Conservation (phyloP, 2,113 vertebrate genomes). For the Condylura cristata region DNA sequence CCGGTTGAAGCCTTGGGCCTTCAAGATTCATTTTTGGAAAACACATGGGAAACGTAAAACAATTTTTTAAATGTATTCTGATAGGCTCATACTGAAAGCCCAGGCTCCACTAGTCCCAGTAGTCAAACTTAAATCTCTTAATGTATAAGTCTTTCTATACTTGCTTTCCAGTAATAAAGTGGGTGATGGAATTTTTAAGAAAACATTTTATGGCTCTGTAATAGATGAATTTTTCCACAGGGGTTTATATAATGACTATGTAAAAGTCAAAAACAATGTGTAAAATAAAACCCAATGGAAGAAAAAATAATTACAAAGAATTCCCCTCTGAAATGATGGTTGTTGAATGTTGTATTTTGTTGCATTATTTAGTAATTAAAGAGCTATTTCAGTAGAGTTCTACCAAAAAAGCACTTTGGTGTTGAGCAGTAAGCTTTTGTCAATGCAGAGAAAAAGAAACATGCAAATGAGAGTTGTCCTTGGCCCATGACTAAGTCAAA, state of each 20-base stretch:
- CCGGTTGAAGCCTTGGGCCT: not conserved
- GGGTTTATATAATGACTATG: slow-evolving; percentile 69
- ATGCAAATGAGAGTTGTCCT: not conserved
- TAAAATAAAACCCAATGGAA: slow-evolving; percentile 73
- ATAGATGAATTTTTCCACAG: slow-evolving; percentile 68
- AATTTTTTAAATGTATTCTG: not conserved
- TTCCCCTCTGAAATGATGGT: slow-evolving; percentile 61
- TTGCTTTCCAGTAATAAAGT: slow-evolving; percentile 70
- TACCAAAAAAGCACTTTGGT: not conserved
- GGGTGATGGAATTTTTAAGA: slow-evolving; percentile 76
- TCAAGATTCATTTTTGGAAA: slow-evolving; percentile 50
- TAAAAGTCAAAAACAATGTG: slow-evolving; percentile 73
- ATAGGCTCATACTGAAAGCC: slow-evolving; percentile 45
- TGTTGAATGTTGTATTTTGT: slow-evolving; percentile 41
- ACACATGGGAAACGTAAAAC: not conserved
- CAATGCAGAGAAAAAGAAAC: not conserved
- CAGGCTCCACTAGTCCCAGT: slow-evolving; percentile 42
- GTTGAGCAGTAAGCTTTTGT: slow-evolving; percentile 24
- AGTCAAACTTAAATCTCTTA: slow-evolving; percentile 65
- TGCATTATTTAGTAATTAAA: slow-evolving; percentile 49
- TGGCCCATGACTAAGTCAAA: not conserved
- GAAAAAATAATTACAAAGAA: slow-evolving; percentile 76
- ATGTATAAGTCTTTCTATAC: slow-evolving; percentile 54
- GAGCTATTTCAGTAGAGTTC: slow-evolving; percentile 25
- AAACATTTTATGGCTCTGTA: slow-evolving; percentile 68